A percentile compares a stretch with the other conserved stretches of the same genome.
These are phyloP conservation scores for Octomys mimax DNA, from an alignment of 2,797 vertebrate genomes.

Conservation along the genomic window DNA sequence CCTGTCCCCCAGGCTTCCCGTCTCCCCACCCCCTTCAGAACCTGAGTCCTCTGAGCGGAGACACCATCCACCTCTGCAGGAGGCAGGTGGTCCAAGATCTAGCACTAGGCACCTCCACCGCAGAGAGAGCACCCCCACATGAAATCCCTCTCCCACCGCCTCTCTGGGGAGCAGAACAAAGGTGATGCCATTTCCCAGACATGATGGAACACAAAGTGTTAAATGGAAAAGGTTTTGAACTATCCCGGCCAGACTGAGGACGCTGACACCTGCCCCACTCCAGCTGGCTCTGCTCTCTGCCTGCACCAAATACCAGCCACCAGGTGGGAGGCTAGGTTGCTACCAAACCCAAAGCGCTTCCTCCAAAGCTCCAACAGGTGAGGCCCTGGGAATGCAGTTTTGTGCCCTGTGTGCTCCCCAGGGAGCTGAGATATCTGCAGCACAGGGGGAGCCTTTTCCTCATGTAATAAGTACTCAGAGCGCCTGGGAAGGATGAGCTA, in stretches of 20 bases:
- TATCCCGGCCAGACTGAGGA: background rate
- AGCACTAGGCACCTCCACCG: background rate
- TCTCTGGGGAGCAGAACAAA: background rate
- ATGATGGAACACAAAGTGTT: background rate
- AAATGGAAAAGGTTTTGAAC: background rate
- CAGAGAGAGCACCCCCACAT: background rate
- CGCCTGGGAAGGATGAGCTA: background rate
- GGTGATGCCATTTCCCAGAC: background rate
- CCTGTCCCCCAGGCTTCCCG: background rate
- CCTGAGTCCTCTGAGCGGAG: background rate
- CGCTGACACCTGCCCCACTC: background rate
- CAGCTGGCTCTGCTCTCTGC: background rate
- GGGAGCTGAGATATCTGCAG: background rate
- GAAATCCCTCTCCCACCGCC: background rate
- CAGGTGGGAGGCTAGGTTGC: background rate
- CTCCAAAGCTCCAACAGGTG: background rate
- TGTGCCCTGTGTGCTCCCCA: background rate
- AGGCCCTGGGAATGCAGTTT: no score
- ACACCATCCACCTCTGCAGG: background rate
- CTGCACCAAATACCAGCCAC: background rate
- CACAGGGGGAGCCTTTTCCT: background rate
- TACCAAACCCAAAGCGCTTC: background rate
- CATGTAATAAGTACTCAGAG: background rate
- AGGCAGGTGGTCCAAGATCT: background rate
- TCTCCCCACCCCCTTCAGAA: background rate